phyloP scores from a whole-genome alignment of 1,140 invertebrate species.

The Homalodisca vitripennis region DNA sequence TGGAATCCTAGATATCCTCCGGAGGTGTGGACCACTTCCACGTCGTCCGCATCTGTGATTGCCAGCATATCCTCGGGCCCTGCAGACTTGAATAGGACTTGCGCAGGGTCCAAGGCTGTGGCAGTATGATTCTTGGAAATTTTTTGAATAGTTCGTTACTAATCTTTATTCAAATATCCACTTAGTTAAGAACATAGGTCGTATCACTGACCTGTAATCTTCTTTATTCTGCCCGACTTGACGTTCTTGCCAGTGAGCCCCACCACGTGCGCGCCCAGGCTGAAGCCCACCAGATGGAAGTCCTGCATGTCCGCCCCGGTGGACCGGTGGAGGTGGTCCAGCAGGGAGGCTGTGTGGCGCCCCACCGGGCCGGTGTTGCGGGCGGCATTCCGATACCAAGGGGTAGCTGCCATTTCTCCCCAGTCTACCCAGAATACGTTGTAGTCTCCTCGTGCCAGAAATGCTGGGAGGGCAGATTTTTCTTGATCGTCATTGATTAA shows the following conservation, averaged over 20 bases:
- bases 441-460: conserved; percentile 53
- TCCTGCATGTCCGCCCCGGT: conserved; percentile 35
- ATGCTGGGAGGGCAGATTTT: conserved; percentile 47
- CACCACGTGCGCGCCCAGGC: conserved; percentile 45
- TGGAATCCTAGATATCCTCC: conserved; percentile 56
- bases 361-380: conserved; percentile 40
- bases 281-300: conserved; percentile 45
- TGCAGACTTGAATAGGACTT: conserved; percentile 43
- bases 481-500: background rate
- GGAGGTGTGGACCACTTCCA: conserved; percentile 62
- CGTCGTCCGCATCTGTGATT: conserved; percentile 52
- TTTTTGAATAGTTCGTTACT: background rate
- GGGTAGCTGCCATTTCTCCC: conserved; percentile 52
- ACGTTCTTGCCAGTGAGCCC: conserved; percentile 46
- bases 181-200: background rate
- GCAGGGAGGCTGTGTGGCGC: conserved; percentile 35
- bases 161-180: background rate
- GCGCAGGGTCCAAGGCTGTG: conserved; percentile 44
- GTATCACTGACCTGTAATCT: conserved; percentile 47
- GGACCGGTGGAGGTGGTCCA: conserved; percentile 37
- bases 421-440: conserved; percentile 67
- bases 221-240: conserved; percentile 44
- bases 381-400: conserved; percentile 42
- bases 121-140: background rate
- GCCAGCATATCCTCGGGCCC: conserved; percentile 39